Base-by-base conservation (phyloP, 2,888 invertebrate genomes). In the Crocallis elinguaria region DNA sequence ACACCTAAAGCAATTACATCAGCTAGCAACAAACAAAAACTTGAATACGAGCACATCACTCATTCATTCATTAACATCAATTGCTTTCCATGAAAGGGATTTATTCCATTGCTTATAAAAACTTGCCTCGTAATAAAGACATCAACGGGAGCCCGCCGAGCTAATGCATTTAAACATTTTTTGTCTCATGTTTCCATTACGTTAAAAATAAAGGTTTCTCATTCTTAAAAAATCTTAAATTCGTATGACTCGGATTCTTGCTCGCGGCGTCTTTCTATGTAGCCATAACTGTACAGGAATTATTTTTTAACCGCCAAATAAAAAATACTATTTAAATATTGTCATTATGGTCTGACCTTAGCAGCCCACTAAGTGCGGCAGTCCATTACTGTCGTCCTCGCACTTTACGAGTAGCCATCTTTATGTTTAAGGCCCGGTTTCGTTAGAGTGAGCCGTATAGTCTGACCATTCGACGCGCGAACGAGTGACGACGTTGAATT, bases 351-450 rank as follows among this genome's bases (percentile, higher is more conserved):
- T 25, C 44, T 74, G 76, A 80, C 82, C 78, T 81, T 68, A 75
- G 60, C 62, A 51, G 64, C 52, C 52, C 69, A 71, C 70, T 78
- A 76, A 77, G 73, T 73, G 73, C 71, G 62, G 70, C 68, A 68
- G 61, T 71, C 74, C 77, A 84, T 85, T 84, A 81, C 73, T 66
- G 71, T 75, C 71, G 79, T 76, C 80, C 85, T 82, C 83, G 80
- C 76, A 78, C 82, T 85, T 82, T 79, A 70, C 67, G 57, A 55
- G 38, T 43, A 13, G 30, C 33, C 59, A 60, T 60, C 58, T 58
- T 55, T 52, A 48, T 43, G 50, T 54, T 56, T 61, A 54, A 38
- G 37, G 32, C 8, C 25, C 11, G 35, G 13, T 48, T 54, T 54
- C 8, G 14, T 39, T 54, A 29, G n/a, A 25, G 35, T 27, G 29